Evolutionary conservation across 2,888 invertebrate species (phyloP), one percentile per base, ranked within the genome.

Genomic region (Ophioninae sp.): DNA sequence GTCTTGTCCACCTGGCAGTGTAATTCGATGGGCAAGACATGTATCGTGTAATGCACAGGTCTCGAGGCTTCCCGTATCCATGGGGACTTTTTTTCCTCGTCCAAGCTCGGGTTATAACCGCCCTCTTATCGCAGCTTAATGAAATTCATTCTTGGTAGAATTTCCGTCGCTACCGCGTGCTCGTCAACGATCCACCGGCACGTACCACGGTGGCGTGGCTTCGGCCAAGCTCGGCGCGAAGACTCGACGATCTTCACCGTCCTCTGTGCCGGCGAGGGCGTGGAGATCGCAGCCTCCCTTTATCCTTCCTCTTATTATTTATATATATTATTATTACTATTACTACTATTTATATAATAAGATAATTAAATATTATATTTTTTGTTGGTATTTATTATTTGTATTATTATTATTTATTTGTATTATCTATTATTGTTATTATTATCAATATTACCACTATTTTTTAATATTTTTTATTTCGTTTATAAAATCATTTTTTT

Each of bases 111-210:
- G 65, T 13, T 64, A n/a, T 64, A 56, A 64, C 78, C 41, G n/a
- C 56, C 64, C 51, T 44, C 51, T 51, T 51, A 17, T 51, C 69
- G 44, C 59, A 63, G 63, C 80, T 77, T 77, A 77, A 83, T 80
- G 80, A 83, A 83, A 77, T 80, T 83, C 80, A 83, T 80, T 83
- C 79, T 73, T 64, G 73, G 69, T 74, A 74, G 63, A 67, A 64
- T 73, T 77, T 74, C 67, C 61, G 30, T 76, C 68, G 58, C 67
- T 30, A 80, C 75, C 67, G 64, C 79, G 13, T 13, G 20, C 67
- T 77, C 72, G 80, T 83, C 80, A 80, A 73, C 80, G 78, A 83
- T 77, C 68, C 69, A 41, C 37, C 58, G 64, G 51, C 51, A 51
- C 41, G 56, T 77, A 41, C 56, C 20, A 8, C 9, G 56, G 13